Base-by-base conservation (phyloP, 2,797 vertebrate genomes). In the Lemur catta region DNA sequence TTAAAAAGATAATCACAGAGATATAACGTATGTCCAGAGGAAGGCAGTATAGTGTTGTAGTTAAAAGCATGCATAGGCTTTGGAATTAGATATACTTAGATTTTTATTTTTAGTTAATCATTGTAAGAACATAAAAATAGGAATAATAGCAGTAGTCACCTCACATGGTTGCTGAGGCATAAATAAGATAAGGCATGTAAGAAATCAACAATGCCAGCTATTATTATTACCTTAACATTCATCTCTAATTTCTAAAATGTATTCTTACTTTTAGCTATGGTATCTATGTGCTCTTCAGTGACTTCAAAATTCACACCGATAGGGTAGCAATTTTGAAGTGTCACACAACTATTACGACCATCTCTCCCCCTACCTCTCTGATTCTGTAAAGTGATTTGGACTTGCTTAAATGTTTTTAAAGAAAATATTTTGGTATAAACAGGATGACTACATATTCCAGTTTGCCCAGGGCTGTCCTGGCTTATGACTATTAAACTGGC, bases 1-100 rank as follows among this genome's bases (percentile, higher is more conserved):
- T 65, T 17, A 43, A 18, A 86, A 82, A 95, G 48, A 81, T 82
- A 96, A 72, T 72, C 78, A 35, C 52, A 82, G 81, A 91, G 78
- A 95, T 93, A 91, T 81, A 55, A 94, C 93, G 28, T 78, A 67
- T 94, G 89, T 94, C 94, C 84, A 87, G 79, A 94, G 91, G 91
- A 97, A 97, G 86, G 94, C 91, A 97, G 91, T 95, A 89, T 20
- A 89, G 59, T 59, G 38, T 96, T 87, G 30, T 10, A 90, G 65
- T 92, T 94, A 84, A 93, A 93, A 95, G 90, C 24, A 89, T 11
- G 35, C 41, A 86, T 43, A 76, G 24, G 26, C 59, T 79, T 71
- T 67, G 4, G 43, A 81, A 88, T 63, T 55, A 74, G 84, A 95
- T 13, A 41, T 24, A 78, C 17, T 35, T 94, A 61, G 59, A 87